Evolutionary conservation across 2,888 invertebrate species (phyloP), one percentile per base, ranked within the genome.

Genomic region (Acanthoscelides obtectus): DNA sequence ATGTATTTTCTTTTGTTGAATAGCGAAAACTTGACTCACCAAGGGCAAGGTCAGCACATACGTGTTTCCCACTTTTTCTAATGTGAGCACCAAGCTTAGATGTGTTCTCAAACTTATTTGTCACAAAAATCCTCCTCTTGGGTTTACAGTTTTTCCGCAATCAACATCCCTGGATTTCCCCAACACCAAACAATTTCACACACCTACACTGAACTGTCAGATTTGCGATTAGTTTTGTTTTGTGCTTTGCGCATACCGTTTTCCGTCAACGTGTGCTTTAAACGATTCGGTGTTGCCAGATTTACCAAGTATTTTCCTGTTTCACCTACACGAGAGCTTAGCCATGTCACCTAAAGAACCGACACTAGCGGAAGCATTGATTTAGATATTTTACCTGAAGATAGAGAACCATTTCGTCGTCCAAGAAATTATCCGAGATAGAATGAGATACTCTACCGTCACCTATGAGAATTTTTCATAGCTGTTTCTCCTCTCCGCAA

Each of bases 191-290:
- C 66, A 22, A 66, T 66, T 17, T 21, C 72, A 77, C 72, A 77
- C 78, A 76, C 78, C 78, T 77, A 78, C 76, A 77, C 75, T 22
- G 70, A 76, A 77, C 76, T 77, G 77, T 78, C 78, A 77, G 76
- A 74, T 71, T 71, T 69, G n/a, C 68, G 72, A 68, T 70, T 69
- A 68, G 68, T 71, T 74, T 73, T 69, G 72, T 71, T 72, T 71
- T 22, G 70, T 68, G 74, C 68, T 72, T 74, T 45, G 45, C 45
- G 45, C 45, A 45, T 6, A 6, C 12, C 6, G 5, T 45, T 12
- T 45, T 45, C 17, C 45, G 17, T 45, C 45, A 45, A 45, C 45
- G 45, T 45, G 45, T 45, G 45, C 45, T 3, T 45, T 45, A 17
- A 45, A 45, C 17, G 5, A 12, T 12, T 12, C 45, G 17, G 45